phyloP scores from a whole-genome alignment of 2,888 invertebrate genomes.

The Julus scanicus region DNA sequence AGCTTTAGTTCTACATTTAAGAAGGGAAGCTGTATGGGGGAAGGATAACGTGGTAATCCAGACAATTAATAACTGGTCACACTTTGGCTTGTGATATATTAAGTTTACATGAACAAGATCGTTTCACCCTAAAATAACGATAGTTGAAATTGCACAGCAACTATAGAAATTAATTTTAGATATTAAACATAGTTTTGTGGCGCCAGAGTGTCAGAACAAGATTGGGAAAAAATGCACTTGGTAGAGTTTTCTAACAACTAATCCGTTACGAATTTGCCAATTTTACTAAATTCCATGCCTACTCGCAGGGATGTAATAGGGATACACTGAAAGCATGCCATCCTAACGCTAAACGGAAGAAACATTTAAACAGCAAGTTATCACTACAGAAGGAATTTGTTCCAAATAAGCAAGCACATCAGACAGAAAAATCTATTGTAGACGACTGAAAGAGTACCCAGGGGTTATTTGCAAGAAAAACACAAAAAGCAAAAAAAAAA shows the following conservation, averaged over 20 bases:
- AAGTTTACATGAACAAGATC: background rate
- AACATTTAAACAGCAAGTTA: background rate
- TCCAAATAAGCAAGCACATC: background rate
- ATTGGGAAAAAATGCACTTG: background rate
- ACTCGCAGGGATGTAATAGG: no score
- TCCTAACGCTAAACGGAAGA: background rate
- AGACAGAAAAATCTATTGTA: background rate
- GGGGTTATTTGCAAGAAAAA: background rate
- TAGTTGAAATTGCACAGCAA: background rate
- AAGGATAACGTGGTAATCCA: background rate
- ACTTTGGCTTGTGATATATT: background rate
- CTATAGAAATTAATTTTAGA: constrained; percentile 15
- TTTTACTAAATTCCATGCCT: background rate
- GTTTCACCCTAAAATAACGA: background rate
- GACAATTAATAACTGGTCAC: constrained; percentile 8
- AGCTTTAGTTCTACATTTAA: constrained; percentile 61
- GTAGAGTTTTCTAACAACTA: background rate
- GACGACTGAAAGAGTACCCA: background rate
- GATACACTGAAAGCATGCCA: background rate
- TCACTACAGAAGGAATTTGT: background rate
- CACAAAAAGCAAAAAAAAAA: constrained; percentile 65
- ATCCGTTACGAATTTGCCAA: background rate
- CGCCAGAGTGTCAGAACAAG: background rate
- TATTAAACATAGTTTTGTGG: background rate
- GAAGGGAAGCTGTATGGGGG: constrained; percentile 67